A percentile compares a stretch with the other conserved stretches of the same genome.
These are phyloP conservation scores for Pandemis heparana DNA, from an alignment of 2,888 invertebrate genomes.

Conservation along the genomic window DNA sequence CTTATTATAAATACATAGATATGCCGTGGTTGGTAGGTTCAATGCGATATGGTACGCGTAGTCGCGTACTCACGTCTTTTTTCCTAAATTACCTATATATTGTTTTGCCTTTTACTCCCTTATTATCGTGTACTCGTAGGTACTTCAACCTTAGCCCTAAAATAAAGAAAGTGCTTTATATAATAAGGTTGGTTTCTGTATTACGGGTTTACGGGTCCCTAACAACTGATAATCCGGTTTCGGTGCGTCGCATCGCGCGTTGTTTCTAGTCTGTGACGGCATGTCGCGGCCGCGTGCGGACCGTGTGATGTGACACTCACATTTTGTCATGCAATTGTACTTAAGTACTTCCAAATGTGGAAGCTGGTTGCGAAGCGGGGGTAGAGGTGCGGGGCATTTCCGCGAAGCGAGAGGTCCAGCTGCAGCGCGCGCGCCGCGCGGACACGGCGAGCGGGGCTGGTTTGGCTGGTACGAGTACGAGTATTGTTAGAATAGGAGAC, in stretches of 20 bases:
- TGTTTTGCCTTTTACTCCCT: too few species aligned
- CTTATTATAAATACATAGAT: too few species aligned
- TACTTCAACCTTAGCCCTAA: too few species aligned
- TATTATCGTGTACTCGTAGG: too few species aligned
- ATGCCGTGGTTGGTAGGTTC: too few species aligned
- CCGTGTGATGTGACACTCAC: constrained; percentile 37
- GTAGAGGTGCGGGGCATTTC: constrained; percentile 5
- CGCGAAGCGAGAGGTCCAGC: constrained; percentile 12
- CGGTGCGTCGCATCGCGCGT: constrained; percentile 5
- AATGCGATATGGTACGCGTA: too few species aligned
- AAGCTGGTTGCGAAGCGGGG: neutral
- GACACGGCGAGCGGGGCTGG: neutral
- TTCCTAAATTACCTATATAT: too few species aligned
- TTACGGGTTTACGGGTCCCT: neutral
- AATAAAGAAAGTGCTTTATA: too few species aligned
- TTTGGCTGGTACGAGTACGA: neutral
- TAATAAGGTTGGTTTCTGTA: neutral
- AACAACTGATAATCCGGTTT: constrained; percentile 36
- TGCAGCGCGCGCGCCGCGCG: neutral
- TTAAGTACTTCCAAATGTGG: constrained; percentile 38
- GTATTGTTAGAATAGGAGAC: neutral
- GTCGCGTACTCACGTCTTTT: too few species aligned
- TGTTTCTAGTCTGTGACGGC: constrained; percentile 19
- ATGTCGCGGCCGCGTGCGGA: constrained; percentile 3
- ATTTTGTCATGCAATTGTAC: constrained; percentile 39